phyloP scores from a whole-genome alignment of 2,888 invertebrate species.

The Lycia hirtaria region DNA sequence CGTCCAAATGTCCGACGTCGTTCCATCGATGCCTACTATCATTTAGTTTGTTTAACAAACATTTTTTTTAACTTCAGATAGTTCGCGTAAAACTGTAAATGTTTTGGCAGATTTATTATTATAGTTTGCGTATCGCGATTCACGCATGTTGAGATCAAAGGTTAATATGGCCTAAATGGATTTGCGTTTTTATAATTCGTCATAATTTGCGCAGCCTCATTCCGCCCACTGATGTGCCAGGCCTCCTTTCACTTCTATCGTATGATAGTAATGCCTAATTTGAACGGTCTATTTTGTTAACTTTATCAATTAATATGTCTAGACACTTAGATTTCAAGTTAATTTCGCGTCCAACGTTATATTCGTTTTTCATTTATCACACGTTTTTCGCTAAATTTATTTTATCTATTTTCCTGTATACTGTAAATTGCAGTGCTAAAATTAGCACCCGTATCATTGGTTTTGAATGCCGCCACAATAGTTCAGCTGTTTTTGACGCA shows the following conservation, averaged over 20 bases:
- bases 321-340: not conserved
- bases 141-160: constrained; percentile 19
- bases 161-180: constrained; percentile 17
- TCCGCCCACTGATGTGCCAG: constrained; percentile 13
- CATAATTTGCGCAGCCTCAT: constrained; percentile 9
- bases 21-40: constrained; percentile 27
- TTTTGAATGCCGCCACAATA: constrained; percentile 35
- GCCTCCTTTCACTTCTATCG: constrained; percentile 9
- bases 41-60: constrained; percentile 28
- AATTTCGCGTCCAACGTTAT: not conserved
- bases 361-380: not conserved
- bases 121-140: constrained; percentile 28
- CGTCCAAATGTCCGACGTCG: constrained; percentile 33
- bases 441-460: constrained; percentile 39
- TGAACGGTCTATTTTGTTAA: not conserved
- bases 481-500: constrained; percentile 38
- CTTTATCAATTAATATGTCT: not conserved
- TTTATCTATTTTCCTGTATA: not conserved
- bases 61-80: constrained; percentile 29
- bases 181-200: constrained; percentile 9
- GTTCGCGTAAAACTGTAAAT: constrained; percentile 33
- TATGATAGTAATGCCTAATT: not conserved
- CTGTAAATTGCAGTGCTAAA: constrained; percentile 32
- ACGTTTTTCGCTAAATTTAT: not conserved
- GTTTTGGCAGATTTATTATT: constrained; percentile 36